Evolutionary conservation across 2,113 vertebrate species (phyloP).

Genomic region (Balaenoptera acutorostrata): DNA sequence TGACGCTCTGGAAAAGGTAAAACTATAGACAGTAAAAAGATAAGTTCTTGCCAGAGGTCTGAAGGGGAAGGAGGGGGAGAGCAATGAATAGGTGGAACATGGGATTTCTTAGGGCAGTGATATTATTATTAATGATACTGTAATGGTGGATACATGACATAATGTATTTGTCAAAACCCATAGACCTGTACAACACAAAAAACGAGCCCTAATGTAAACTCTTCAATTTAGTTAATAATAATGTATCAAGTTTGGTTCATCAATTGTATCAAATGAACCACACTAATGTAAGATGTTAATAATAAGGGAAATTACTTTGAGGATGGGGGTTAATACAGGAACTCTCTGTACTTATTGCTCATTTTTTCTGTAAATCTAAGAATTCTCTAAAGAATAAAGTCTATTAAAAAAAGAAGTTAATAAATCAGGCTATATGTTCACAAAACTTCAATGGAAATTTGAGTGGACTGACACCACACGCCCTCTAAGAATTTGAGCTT

Average conservation of each 20-base stretch:
- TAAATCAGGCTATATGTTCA: neutral
- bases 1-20: neutral
- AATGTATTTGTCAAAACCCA: neutral
- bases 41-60: neutral
- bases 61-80: neutral
- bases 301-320: neutral
- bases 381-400: neutral
- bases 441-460: neutral
- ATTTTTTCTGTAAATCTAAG: neutral
- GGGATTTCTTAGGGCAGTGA: neutral
- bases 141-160: neutral
- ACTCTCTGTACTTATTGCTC: neutral
- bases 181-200: neutral
- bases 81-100: neutral
- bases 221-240: neutral
- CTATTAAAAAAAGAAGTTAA: neutral
- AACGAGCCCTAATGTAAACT: neutral
- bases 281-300: neutral
- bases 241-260: neutral
- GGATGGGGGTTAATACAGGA: neutral
- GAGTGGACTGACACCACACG: neutral
- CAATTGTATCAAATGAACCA: neutral
- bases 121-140: neutral
- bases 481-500: neutral
- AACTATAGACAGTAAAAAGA: neutral